Conservation (phyloP, 2,797 vertebrate species). For the Hirundo rustica region DNA sequence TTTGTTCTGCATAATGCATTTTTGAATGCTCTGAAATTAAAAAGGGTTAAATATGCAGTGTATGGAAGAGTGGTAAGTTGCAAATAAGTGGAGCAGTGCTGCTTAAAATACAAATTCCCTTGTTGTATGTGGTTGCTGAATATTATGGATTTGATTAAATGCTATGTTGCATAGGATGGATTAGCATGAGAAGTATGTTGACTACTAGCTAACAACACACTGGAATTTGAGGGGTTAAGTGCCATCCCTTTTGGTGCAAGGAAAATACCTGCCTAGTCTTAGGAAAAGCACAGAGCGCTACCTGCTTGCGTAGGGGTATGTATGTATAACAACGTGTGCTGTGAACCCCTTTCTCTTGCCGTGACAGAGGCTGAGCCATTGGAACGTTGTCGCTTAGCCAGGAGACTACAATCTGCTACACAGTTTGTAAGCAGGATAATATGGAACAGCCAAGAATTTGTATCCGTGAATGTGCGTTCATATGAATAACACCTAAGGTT, state of each 20-base stretch:
- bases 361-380: constrained; percentile 23
- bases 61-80: not conserved
- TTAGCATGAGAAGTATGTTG: not conserved
- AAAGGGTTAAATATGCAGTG: not conserved
- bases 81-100: not conserved
- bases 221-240: not conserved
- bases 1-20: not conserved
- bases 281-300: not conserved
- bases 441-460: constrained; percentile 21
- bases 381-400: not conserved
- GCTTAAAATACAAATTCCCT: not conserved
- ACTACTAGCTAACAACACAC: not conserved
- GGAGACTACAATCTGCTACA: not conserved
- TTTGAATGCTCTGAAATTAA: not conserved
- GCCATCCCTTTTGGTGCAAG: not conserved
- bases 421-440: not conserved
- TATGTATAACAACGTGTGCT: not conserved
- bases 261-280: not conserved
- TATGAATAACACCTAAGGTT: constrained; percentile 63
- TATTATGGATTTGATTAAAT: not conserved
- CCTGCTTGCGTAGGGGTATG: not conserved
- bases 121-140: not conserved
- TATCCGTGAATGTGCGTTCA: constrained; percentile 29
- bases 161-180: not conserved
- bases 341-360: not conserved